phyloP scores from a whole-genome alignment of 2,797 vertebrate species.

The Enteromius unitaeniatus region DNA sequence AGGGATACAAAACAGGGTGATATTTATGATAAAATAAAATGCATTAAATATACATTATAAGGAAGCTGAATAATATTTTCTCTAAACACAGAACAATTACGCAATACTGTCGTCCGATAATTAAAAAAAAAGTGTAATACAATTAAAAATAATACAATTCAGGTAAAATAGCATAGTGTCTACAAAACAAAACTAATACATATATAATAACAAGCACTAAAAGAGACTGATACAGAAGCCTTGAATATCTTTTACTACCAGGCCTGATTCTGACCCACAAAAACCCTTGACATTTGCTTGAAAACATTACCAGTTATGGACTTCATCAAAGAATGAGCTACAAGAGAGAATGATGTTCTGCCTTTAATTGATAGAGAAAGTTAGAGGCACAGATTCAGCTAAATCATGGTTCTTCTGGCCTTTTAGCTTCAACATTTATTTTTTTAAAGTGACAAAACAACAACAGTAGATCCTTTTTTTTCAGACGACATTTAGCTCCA shows the following conservation, averaged over 20 bases:
- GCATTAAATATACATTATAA: background rate
- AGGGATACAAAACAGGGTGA: background rate
- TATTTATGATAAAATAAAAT: background rate
- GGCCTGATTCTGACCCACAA: background rate
- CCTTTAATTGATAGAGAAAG: constrained; percentile 30
- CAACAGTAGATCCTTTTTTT: constrained; percentile 10
- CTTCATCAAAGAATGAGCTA: constrained; percentile 18
- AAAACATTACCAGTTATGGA: constrained; percentile 8
- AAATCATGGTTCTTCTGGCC: constrained; percentile 34
- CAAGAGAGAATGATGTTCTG: constrained; percentile 17
- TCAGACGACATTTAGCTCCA: constrained; percentile 41
- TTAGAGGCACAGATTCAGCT: constrained; percentile 24
- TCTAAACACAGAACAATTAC: background rate
- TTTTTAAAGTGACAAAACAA: constrained; percentile 1
- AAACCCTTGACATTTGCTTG: constrained; percentile 37
- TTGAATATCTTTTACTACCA: background rate
- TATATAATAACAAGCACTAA: background rate
- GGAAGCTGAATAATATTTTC: background rate
- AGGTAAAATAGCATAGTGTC: background rate
- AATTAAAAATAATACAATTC: background rate
- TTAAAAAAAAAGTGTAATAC: background rate
- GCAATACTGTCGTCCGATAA: background rate
- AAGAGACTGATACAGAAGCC: background rate
- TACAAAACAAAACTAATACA: background rate
- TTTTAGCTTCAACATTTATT: constrained; percentile 36